Conservation (phyloP, 1,140 invertebrate genomes). For the Dreissena rostriformis region DNA sequence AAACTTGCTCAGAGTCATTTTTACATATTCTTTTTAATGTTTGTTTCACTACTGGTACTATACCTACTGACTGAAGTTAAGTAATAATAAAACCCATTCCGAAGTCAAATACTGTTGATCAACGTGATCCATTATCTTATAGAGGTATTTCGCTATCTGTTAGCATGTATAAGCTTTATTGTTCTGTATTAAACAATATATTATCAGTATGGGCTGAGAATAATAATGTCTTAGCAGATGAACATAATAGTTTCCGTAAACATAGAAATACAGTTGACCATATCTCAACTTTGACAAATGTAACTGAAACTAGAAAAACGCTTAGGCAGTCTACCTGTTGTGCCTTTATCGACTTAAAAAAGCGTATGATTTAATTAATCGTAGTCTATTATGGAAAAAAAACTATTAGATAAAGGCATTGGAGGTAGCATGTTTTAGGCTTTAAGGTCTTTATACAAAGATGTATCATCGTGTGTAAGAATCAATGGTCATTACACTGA, state of each 20-base stretch:
- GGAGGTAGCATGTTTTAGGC: no score
- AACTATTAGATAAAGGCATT: no score
- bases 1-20: neutral
- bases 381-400: no score
- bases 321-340: neutral
- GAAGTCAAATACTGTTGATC: neutral
- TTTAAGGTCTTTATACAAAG: no score
- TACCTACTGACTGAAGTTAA: neutral
- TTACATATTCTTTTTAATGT: neutral
- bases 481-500: no score
- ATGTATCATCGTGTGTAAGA: no score
- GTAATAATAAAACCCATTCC: neutral
- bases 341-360: neutral
- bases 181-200: neutral
- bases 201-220: neutral
- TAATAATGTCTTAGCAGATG: neutral
- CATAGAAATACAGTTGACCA: neutral
- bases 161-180: neutral
- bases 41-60: neutral
- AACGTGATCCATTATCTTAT: neutral
- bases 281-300: neutral
- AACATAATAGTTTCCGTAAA: neutral
- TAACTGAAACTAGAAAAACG: neutral
- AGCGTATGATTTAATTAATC: constrained; percentile 2
- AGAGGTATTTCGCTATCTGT: neutral